Percentiles rank a stretch among this genome's conserved stretches.
These are phyloP conservation scores for Botia almorhae DNA, from an alignment of 2,797 vertebrate species.

Conservation along the genomic window DNA sequence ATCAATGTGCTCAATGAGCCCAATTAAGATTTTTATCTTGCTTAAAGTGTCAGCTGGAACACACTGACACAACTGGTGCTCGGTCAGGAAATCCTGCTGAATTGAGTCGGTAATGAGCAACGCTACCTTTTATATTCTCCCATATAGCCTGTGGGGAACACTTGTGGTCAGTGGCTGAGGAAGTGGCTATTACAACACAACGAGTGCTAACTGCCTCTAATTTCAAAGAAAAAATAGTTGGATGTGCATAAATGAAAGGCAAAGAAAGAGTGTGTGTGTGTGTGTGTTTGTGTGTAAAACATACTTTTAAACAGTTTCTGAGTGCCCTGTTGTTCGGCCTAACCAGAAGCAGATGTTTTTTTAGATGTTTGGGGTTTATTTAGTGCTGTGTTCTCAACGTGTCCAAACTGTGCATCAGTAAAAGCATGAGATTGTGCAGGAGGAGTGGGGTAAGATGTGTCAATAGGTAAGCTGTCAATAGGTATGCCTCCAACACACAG, in stretches of 20 bases:
- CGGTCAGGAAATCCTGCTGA: constrained; percentile 15
- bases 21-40: constrained; percentile 28
- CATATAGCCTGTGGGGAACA: constrained; percentile 31
- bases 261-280: constrained; percentile 8
- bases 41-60: constrained; percentile 12
- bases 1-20: constrained; percentile 9
- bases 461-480: too few relatives aligned
- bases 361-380: constrained; percentile 42
- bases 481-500: too few relatives aligned
- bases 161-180: constrained; percentile 50
- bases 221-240: constrained; percentile 46
- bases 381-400: constrained; percentile 17
- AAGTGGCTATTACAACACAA: constrained; percentile 59
- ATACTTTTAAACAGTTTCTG: constrained; percentile 26
- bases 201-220: constrained; percentile 58
- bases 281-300: neutral
- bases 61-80: neutral
- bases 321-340: constrained; percentile 34
- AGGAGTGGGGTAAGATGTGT: too few relatives aligned
- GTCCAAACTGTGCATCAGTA: constrained; percentile 26
- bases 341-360: constrained; percentile 35
- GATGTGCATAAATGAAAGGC: constrained; percentile 20
- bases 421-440: constrained; percentile 30
- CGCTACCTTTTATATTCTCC: constrained; percentile 21
- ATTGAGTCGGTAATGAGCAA: neutral